Evolutionary conservation across 2,113 vertebrate genomes (phyloP), one percentile per base, ranked within the genome.

Genomic region (Petaurus breviceps): DNA sequence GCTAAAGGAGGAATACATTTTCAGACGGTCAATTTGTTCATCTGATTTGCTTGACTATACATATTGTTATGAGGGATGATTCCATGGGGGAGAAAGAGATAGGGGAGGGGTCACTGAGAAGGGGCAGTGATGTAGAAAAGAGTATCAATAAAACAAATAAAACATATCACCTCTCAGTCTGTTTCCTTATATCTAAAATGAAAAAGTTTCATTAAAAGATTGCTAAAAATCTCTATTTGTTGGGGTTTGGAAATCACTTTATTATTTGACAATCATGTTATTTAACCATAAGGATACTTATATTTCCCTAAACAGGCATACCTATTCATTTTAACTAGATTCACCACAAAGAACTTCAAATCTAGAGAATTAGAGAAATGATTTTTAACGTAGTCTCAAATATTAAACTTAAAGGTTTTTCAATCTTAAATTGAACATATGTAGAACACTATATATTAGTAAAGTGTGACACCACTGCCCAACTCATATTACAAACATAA

Each of bases 311-410:
- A 84, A 84, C 0, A 84, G 68, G 68, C 24, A 12, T 54, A 28
- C 37, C 47, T 49, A 49, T 26, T 91, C 90, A 54, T 43, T 84
- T 91, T 93, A 84, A 95, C 77, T 68, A 26, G 47, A 55, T 93
- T 68, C 92, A 89, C 89, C n/a, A 94, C n/a, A 51, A 68, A 68
- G 57, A 68, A 19, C 14, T 77, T n/a, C 46, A 26, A 91, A 31
- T 54, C 7, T 43, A 96, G 23, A 57, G 53, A 95, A 92, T 89
- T 12, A 92, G 49, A 6, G 37, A 91, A 96, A 55, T 11, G 89
- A 91, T 7, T 22, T 55, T 89, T 5, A 77, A 50, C 31, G 12
- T 89, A 61, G 84, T 46, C 19, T 49, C 51, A 11, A 94, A 90
- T 46, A 94, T 49, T 77, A 55, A 47, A 92, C 26, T 89, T 9